These are phyloP conservation scores for Bacillus rossius DNA, from an alignment of 1,140 invertebrate genomes.

Conservation along the genomic window DNA sequence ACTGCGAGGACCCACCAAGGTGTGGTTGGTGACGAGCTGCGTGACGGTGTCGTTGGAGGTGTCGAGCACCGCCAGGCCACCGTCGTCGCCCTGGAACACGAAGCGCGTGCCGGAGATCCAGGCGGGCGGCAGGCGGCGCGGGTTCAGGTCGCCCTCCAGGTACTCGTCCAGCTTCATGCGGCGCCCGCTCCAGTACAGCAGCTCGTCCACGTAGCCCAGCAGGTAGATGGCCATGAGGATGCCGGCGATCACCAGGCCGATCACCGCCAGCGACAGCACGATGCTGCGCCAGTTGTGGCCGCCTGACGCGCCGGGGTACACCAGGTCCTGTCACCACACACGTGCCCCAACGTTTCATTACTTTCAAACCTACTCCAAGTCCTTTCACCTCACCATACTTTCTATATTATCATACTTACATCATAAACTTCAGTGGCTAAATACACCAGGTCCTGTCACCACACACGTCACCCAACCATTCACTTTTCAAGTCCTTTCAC, in stretches of 20 bases:
- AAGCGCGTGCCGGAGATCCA: conserved; percentile 75
- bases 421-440: too few species aligned
- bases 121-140: conserved; percentile 62
- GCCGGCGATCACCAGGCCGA: conserved; percentile 75
- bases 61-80: conserved; percentile 66
- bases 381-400: too few species aligned
- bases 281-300: conserved; percentile 84
- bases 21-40: conserved; percentile 76
- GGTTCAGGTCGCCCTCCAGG: conserved; percentile 56
- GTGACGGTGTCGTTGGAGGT: conserved; percentile 67
- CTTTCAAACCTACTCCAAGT: too few species aligned
- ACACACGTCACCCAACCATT: too few species aligned
- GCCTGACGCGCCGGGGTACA: conserved; percentile 56
- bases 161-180: conserved; percentile 77
- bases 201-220: conserved; percentile 80
- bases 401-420: too few species aligned
- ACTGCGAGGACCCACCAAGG: conserved; percentile 69
- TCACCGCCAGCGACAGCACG: conserved; percentile 76
- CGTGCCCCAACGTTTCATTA: too few species aligned
- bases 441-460: too few species aligned
- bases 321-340: conserved; percentile 52
- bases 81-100: conserved; percentile 78
- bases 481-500: too few species aligned
- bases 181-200: conserved; percentile 76
- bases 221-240: conserved; percentile 80